phyloP scores from a whole-genome alignment of 2,888 invertebrate genomes.

The Thera obeliscata region DNA sequence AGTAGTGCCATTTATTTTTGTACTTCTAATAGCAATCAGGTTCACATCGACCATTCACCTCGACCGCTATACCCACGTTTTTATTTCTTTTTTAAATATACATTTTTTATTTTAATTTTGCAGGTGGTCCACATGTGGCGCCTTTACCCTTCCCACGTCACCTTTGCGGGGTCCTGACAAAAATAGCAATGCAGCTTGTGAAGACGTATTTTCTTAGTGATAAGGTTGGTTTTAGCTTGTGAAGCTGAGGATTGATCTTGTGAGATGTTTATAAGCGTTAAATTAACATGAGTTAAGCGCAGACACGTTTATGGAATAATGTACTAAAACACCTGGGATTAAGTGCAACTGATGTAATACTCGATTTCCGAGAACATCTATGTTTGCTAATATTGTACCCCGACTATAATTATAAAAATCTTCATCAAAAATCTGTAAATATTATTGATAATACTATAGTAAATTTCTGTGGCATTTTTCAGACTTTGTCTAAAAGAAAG shows the following conservation, averaged over 20 bases:
- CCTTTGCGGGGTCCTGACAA: conserved; percentile 46
- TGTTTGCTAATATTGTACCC: conserved; percentile 14
- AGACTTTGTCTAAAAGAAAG: too few relatives aligned
- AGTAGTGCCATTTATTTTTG: not conserved
- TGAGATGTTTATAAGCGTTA: conserved; percentile 55
- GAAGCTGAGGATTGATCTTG: conserved; percentile 8
- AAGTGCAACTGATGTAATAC: conserved; percentile 57
- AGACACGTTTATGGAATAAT: conserved; percentile 70
- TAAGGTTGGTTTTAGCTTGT: conserved; percentile 30
- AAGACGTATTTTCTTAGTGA: conserved; percentile 8
- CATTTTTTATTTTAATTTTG: conserved; percentile 65
- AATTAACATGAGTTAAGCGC: conserved; percentile 67
- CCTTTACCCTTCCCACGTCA: conserved; percentile 64
- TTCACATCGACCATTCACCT: conserved; percentile 63
- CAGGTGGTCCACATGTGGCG: conserved; percentile 73
- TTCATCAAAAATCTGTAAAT: too few relatives aligned
- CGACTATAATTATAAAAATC: not conserved
- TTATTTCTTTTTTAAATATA: conserved; percentile 51
- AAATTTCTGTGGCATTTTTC: too few relatives aligned
- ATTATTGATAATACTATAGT: too few relatives aligned
- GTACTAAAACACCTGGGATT: conserved; percentile 68
- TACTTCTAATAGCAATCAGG: conserved; percentile 16
- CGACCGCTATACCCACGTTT: conserved; percentile 46
- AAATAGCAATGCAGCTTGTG: conserved; percentile 10
- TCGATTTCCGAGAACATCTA: conserved; percentile 52